These are phyloP conservation scores for Novumbra hubbsi DNA, from an alignment of 2,797 vertebrate genomes.

Conservation along the genomic window DNA sequence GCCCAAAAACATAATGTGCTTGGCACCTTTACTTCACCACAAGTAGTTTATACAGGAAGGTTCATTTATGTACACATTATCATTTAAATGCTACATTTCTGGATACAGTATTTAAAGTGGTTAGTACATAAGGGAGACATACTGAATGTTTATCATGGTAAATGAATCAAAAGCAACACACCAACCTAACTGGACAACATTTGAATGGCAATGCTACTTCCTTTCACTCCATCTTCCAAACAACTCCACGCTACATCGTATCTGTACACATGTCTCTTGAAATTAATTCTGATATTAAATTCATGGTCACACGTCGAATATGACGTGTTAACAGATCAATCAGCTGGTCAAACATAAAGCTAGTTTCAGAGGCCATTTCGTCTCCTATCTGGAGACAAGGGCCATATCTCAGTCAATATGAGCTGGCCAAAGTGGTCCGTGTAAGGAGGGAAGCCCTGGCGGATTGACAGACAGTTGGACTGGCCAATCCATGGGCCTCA, in stretches of 20 bases:
- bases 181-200: constrained; percentile 31
- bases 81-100: background rate
- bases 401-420: constrained; percentile 51
- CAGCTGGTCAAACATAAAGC: constrained; percentile 71
- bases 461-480: constrained; percentile 59
- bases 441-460: constrained; percentile 38
- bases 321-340: constrained; percentile 74
- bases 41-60: background rate
- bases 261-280: constrained; percentile 64
- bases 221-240: constrained; percentile 45
- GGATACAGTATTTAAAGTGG: background rate
- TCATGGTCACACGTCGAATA: constrained; percentile 71
- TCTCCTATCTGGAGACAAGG: constrained; percentile 57
- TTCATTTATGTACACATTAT: background rate
- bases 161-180: background rate
- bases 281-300: constrained; percentile 78
- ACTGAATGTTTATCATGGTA: background rate
- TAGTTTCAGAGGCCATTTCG: constrained; percentile 42
- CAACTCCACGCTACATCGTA: constrained; percentile 62
- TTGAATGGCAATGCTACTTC: constrained; percentile 49
- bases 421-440: constrained; percentile 45
- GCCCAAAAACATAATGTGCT: too few species aligned
- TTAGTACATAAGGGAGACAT: background rate
- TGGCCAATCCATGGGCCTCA: constrained; percentile 62
- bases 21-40: too few species aligned